Conservation (phyloP, 1,140 invertebrate species). For the Mizuhopecten yessoensis region DNA sequence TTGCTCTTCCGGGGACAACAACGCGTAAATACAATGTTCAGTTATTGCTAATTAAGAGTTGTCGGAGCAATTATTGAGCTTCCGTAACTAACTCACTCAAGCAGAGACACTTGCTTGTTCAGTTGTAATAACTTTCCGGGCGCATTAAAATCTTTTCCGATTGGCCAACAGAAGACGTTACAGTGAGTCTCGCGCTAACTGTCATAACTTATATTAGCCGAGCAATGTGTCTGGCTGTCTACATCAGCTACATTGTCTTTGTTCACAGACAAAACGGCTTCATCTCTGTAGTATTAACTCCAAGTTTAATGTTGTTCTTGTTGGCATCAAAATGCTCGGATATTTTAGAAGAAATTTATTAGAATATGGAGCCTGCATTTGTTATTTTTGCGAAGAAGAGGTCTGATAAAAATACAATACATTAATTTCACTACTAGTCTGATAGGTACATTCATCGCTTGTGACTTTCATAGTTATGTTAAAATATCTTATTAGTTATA, state of each 20-base stretch:
- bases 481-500: too few species aligned
- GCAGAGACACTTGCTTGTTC: constrained; percentile 1
- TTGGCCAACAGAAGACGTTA: constrained; percentile 32
- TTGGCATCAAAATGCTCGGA: not conserved
- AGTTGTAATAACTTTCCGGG: constrained; percentile 19
- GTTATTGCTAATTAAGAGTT: constrained; percentile 45
- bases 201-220: not conserved
- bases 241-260: too few species aligned
- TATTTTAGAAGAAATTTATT: too few species aligned
- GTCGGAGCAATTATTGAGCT: constrained; percentile 41
- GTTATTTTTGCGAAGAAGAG: too few species aligned
- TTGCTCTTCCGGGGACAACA: constrained; percentile 29
- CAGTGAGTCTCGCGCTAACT: not conserved
- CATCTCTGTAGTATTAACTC: not conserved
- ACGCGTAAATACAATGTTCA: constrained; percentile 20
- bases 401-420: too few species aligned
- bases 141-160: constrained; percentile 43
- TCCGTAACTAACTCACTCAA: constrained; percentile 40
- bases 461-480: too few species aligned
- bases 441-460: too few species aligned
- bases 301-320: not conserved
- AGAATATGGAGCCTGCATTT: too few species aligned
- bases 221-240: not conserved
- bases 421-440: too few species aligned
- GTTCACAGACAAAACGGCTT: not conserved